A percentile compares a stretch with the other conserved stretches of the same genome.
These are phyloP conservation scores for Paramuricea clavata DNA, from an alignment of 92 coral and sea anemone genomes.

Conservation along the genomic window DNA sequence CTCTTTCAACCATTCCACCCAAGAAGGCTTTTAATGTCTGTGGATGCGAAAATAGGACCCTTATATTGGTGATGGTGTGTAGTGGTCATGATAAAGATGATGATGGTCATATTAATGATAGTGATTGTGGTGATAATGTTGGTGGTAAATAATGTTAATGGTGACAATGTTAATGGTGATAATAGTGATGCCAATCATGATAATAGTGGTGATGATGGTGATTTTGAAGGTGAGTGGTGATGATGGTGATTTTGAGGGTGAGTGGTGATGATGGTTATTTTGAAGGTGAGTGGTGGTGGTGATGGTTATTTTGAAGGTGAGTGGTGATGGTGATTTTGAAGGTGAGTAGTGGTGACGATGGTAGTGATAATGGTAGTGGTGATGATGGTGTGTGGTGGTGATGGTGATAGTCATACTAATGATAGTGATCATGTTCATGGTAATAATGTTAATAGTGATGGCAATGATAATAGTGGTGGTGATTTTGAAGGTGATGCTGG, in stretches of 20 bases:
- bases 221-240: neutral
- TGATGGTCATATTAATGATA: neutral
- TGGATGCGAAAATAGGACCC: neutral
- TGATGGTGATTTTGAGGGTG: neutral
- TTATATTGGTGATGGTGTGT: neutral
- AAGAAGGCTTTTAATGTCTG: constrained; percentile 90
- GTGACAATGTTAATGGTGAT: neutral
- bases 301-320: neutral
- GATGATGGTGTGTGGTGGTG: no score
- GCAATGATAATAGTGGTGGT: neutral
- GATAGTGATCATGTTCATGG: no score
- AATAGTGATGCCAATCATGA: neutral
- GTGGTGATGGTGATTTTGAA: neutral
- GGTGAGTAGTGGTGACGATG: neutral
- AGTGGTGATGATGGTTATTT: neutral
- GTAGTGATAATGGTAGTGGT: neutral
- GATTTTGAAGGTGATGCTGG: neutral
- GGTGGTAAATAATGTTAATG: neutral
- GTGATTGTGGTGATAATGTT: neutral
- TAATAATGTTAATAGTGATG: neutral
- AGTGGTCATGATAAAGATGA: neutral
- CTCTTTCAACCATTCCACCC: constrained; percentile 78
- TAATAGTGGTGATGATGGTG: neutral
- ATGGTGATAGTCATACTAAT: no score
- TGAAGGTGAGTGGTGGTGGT: neutral